Evolutionary conservation across 2,888 invertebrate species (phyloP).

Genomic region (Calephelis perditalis): DNA sequence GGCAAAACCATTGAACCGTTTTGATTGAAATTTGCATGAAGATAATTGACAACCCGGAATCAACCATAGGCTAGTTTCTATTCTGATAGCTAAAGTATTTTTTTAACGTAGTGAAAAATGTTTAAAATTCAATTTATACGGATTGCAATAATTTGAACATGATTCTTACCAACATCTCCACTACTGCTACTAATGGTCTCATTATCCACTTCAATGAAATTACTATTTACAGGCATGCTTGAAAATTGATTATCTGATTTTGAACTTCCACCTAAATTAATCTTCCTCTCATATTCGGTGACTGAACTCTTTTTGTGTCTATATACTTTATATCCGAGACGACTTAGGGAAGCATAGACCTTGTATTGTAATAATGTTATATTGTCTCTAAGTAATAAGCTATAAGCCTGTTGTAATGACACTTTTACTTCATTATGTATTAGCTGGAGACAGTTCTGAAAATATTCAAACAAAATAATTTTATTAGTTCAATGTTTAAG

Average conservation of each 20-base stretch:
- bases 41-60: no score
- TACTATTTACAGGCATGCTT: background rate
- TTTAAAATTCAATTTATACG: no score
- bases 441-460: slow-evolving; percentile 81
- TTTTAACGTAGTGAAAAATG: no score
- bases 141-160: no score
- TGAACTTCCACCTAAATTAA: slow-evolving; percentile 1
- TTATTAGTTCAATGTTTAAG: no score
- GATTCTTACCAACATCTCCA: no score
- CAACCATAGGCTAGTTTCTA: no score
- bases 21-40: no score
- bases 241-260: background rate
- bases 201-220: background rate
- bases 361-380: slow-evolving; percentile 72
- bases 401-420: slow-evolving; percentile 82
- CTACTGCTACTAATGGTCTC: background rate
- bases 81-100: no score
- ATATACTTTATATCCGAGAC: slow-evolving; percentile 76
- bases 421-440: slow-evolving; percentile 75
- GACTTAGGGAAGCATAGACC: slow-evolving; percentile 78
- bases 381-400: slow-evolving; percentile 58
- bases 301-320: slow-evolving; percentile 44
- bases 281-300: slow-evolving; percentile 14
- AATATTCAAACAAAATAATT: background rate
- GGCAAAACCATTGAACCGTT: no score